phyloP scores from a whole-genome alignment of 2,797 vertebrate genomes.

The Hydrophis major region DNA sequence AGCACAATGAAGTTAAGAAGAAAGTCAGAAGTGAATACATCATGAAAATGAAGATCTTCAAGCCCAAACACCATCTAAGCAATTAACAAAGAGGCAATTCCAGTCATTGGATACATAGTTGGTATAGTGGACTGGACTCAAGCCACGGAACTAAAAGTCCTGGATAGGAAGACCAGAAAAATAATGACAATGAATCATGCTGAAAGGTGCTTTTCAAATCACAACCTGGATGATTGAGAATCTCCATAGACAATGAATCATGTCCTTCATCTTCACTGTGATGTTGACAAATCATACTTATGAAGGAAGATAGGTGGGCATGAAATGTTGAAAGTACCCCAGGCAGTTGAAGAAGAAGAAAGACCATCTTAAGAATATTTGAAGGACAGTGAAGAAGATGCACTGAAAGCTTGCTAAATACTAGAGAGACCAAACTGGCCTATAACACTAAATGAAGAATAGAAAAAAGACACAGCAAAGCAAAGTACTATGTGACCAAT shows the following conservation, averaged over 20 bases:
- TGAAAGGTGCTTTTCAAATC: neutral
- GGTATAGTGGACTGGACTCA: neutral
- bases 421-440: neutral
- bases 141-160: neutral
- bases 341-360: no score
- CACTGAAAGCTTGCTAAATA: neutral
- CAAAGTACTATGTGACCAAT: neutral
- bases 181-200: neutral
- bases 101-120: neutral
- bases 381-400: no score
- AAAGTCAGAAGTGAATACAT: neutral
- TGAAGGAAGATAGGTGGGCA: neutral
- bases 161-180: neutral
- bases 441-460: neutral
- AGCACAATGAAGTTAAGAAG: neutral
- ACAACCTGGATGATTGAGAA: neutral
- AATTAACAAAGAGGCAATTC: neutral
- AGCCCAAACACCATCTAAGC: neutral
- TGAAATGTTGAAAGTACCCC: no score
- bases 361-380: no score
- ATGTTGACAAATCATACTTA: neutral
- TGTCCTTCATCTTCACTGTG: neutral
- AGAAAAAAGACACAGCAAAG: neutral
- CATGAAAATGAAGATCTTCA: neutral
- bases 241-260: neutral